These are phyloP conservation scores for Invenusta paracnida DNA, from an alignment of 2,888 invertebrate genomes.

Conservation along the genomic window DNA sequence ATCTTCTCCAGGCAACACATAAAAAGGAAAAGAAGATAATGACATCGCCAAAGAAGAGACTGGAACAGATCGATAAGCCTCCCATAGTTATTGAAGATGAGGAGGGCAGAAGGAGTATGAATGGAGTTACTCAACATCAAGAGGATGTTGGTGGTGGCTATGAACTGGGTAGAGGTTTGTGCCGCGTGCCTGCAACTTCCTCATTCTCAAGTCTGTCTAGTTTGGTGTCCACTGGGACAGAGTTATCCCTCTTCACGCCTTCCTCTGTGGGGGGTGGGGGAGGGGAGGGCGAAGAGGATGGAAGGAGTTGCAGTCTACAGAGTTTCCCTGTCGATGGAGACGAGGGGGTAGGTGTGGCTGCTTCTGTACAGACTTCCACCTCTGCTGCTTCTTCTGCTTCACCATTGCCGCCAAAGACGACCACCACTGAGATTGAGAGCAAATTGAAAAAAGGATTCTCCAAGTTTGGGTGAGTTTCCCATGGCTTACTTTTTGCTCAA, in stretches of 20 bases:
- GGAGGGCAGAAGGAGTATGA: too few relatives aligned
- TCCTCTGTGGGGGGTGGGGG: not conserved
- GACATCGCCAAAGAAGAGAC: too few relatives aligned
- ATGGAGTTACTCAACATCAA: too few relatives aligned
- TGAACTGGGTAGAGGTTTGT: too few relatives aligned
- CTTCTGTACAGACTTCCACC: not conserved
- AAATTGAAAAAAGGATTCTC: not conserved
- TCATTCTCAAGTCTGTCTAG: not conserved
- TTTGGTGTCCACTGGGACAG: not conserved
- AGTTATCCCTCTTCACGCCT: not conserved
- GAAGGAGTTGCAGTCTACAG: not conserved
- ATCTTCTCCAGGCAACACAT: too few relatives aligned
- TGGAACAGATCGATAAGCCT: too few relatives aligned
- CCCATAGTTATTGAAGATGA: too few relatives aligned
- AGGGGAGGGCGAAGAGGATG: not conserved
- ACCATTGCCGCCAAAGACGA: too few relatives aligned
- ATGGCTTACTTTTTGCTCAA: not conserved
- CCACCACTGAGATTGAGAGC: not conserved
- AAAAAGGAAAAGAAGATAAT: too few relatives aligned
- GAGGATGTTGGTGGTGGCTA: too few relatives aligned
- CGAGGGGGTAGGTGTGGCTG: too few relatives aligned
- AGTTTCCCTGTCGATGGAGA: not conserved
- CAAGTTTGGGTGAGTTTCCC: not conserved
- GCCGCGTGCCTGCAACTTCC: not conserved
- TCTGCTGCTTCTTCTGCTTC: not conserved